Conservation (phyloP, 2,113 vertebrate species). For the Galeopterus variegatus region DNA sequence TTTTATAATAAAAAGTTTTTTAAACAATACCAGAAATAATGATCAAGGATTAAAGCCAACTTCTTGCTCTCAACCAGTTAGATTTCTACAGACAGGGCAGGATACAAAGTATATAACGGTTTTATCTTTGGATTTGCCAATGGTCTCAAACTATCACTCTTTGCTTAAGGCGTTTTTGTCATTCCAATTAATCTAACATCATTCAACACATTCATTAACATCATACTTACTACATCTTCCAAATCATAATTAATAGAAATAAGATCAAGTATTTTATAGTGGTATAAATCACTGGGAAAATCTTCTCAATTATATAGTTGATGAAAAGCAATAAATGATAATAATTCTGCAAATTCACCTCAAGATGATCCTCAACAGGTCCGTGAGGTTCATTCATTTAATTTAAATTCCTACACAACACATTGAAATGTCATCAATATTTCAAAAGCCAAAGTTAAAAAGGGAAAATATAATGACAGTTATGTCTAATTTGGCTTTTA, state of each 20-base stretch:
- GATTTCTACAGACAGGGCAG: constrained; percentile 62
- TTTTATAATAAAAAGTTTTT: background rate
- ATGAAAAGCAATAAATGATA: constrained; percentile 84
- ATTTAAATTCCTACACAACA: constrained; percentile 71
- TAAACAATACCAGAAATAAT: constrained; percentile 5
- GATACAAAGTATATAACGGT: constrained; percentile 61
- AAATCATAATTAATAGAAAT: constrained; percentile 84
- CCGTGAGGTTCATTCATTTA: constrained; percentile 63
- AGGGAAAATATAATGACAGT: constrained; percentile 66
- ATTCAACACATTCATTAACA: constrained; percentile 83
- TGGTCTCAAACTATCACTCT: constrained; percentile 64
- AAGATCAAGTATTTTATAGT: constrained; percentile 79
- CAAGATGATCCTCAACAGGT: constrained; percentile 72
- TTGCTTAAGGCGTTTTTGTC: constrained; percentile 79
- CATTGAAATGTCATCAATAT: constrained; percentile 67
- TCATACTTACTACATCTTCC: constrained; percentile 78
- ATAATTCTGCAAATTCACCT: constrained; percentile 80
- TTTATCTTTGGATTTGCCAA: constrained; percentile 72
- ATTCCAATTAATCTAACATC: constrained; percentile 83
- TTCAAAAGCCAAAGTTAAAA: constrained; percentile 69
- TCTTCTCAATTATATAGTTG: constrained; percentile 79
- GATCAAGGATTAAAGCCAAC: background rate
- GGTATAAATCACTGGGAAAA: constrained; percentile 79
- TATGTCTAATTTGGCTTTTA: constrained; percentile 67
- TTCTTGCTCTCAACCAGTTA: constrained; percentile 13